Conservation (phyloP, 2,113 vertebrate genomes). For the Malurus melanocephalus region DNA sequence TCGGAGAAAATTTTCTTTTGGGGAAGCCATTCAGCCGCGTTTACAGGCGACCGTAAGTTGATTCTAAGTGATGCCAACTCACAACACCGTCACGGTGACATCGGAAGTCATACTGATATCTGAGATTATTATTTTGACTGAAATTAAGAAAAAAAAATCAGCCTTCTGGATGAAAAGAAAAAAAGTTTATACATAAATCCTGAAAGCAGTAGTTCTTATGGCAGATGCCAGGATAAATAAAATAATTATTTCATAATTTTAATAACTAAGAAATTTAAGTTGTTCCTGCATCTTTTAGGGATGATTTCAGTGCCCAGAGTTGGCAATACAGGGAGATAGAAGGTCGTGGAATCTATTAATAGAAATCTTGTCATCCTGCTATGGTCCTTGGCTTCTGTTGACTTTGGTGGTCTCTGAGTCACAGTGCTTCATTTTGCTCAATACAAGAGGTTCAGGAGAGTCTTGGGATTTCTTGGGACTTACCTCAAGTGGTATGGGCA, state of each 20-base stretch:
- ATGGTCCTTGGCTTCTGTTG: neutral
- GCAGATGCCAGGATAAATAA: neutral
- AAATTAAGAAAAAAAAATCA: too few relatives aligned
- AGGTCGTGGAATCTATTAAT: neutral
- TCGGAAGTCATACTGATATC: neutral
- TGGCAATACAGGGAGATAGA: neutral
- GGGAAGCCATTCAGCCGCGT: neutral
- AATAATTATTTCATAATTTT: neutral
- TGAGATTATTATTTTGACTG: neutral
- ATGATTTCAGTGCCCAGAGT: neutral
- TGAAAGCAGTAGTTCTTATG: neutral
- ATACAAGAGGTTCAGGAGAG: neutral
- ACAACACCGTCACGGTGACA: too few relatives aligned
- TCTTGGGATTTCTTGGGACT: neutral
- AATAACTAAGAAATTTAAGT: neutral
- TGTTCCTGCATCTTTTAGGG: neutral
- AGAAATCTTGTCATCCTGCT: neutral
- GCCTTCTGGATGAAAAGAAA: neutral
- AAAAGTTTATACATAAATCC: accelerated
- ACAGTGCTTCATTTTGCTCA: neutral
- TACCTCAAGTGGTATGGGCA: neutral
- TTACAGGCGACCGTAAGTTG: neutral
- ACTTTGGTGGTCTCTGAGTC: neutral
- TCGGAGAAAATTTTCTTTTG: neutral
- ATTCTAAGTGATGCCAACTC: neutral